A percentile compares a stretch with the other conserved stretches of the same genome.
Conservation (phyloP, 2,797 vertebrate genomes). For the Poeciliopsis turneri region DNA sequence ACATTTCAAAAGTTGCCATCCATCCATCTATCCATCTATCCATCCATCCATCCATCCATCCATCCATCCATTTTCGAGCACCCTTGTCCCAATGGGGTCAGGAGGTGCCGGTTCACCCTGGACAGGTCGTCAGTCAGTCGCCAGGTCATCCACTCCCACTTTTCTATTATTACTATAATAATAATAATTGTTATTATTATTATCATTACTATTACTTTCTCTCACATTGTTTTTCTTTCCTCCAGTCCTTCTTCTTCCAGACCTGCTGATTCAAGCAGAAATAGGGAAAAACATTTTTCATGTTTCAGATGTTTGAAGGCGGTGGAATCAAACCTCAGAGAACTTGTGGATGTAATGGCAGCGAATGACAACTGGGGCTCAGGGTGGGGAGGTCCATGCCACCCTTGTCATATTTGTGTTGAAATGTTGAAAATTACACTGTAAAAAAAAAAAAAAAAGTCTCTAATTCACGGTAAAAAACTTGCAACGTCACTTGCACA, state of each 20-base stretch:
- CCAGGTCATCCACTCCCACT: too few species aligned
- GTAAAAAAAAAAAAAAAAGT: background rate
- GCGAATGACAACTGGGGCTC: background rate
- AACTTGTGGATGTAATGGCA: background rate
- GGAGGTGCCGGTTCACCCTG: too few species aligned
- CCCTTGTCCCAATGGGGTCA: too few species aligned
- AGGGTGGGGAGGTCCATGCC: background rate
- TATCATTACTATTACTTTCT: background rate
- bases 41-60: too few species aligned
- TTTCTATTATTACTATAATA: too few species aligned
- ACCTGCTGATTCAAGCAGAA: constrained; percentile 32
- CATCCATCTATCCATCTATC: constrained; percentile 16
- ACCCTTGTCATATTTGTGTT: background rate
- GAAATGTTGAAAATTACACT: background rate
- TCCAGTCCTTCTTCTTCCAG: constrained; percentile 4
- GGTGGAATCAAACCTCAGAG: background rate
- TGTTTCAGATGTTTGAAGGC: background rate
- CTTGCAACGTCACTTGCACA: too few species aligned
- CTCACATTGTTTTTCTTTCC: constrained; percentile 51
- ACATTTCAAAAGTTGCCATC: constrained; percentile 87
- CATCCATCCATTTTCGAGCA: too few species aligned
- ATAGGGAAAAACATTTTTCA: constrained; percentile 15
- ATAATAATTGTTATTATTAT: too few species aligned
- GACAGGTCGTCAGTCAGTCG: too few species aligned
- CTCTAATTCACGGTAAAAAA: too few species aligned